Evolutionary conservation across 2,797 vertebrate genomes (phyloP).

Genomic region (Scolopax bukidnonensis): DNA sequence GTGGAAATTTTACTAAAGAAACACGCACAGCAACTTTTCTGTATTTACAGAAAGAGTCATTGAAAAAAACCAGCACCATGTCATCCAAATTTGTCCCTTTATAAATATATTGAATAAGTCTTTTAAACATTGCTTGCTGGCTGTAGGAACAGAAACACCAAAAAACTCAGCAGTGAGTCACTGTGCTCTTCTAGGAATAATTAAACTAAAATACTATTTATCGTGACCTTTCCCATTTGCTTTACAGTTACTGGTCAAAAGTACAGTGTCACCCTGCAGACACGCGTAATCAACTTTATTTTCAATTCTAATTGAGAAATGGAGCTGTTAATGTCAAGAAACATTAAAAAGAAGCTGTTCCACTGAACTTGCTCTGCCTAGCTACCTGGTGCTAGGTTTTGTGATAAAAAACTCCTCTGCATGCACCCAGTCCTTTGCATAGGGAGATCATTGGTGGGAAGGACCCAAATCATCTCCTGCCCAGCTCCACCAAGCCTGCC

Average conservation of each 20-base stretch:
- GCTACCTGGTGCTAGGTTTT: neutral
- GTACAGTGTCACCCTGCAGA: slow-evolving; percentile 66
- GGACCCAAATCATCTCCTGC: neutral
- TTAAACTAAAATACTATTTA: slow-evolving; percentile 63
- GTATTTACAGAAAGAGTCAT: neutral
- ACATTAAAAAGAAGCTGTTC: slow-evolving; percentile 61
- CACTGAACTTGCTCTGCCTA: slow-evolving; percentile 7
- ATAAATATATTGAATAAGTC: neutral
- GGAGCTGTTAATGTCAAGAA: slow-evolving; percentile 71
- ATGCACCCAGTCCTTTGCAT: fast-evolving
- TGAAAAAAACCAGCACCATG: neutral
- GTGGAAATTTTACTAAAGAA: neutral
- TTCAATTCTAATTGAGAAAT: slow-evolving; percentile 74
- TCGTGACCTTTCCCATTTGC: slow-evolving; percentile 69
- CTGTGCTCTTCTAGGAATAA: slow-evolving; percentile 47
- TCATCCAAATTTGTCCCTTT: neutral
- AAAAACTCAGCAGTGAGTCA: neutral
- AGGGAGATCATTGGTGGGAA: neutral
- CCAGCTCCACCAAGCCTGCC: fast-evolving
- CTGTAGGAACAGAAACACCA: neutral
- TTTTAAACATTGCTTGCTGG: slow-evolving; percentile 13
- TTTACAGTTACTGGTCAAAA: slow-evolving; percentile 69
- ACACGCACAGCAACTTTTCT: neutral
- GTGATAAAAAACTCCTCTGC: neutral
- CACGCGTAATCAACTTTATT: slow-evolving; percentile 73